These are phyloP conservation scores for Botia kubotai DNA, from an alignment of 2,797 vertebrate species.

Conservation along the genomic window DNA sequence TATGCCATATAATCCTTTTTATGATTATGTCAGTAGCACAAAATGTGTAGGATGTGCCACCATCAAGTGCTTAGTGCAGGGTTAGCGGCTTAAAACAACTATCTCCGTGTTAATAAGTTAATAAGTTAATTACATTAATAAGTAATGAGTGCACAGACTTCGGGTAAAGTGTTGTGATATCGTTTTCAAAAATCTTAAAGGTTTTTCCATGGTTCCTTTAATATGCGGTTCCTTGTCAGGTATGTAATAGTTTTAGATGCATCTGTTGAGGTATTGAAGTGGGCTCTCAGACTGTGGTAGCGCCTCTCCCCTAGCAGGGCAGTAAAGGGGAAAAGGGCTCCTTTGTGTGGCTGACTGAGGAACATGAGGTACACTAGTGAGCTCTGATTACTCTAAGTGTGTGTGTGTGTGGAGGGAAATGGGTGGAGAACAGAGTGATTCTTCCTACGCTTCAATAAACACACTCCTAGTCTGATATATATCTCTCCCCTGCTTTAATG, in stretches of 20 bases:
- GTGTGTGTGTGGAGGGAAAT: slow-evolving; percentile 35
- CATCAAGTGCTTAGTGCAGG: no score
- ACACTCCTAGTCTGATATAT: slow-evolving; percentile 45
- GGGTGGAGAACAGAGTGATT: slow-evolving; percentile 44
- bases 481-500: slow-evolving; percentile 44
- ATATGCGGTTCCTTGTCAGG: not conserved
- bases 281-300: slow-evolving; percentile 32
- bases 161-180: no score
- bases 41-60: no score
- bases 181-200: no score
- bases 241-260: not conserved
- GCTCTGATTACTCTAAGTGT: slow-evolving; percentile 39
- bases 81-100: no score
- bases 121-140: no score
- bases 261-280: slow-evolving; percentile 12
- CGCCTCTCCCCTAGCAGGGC: slow-evolving; percentile 3
- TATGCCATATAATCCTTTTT: not conserved
- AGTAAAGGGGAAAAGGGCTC: slow-evolving; percentile 48
- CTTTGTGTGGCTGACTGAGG: slow-evolving; percentile 50
- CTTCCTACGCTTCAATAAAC: slow-evolving; percentile 29
- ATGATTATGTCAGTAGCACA: no score
- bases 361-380: slow-evolving; percentile 50
- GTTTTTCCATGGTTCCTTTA: no score
- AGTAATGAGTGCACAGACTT: no score
- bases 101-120: no score